phyloP scores from a whole-genome alignment of 2,797 vertebrate genomes.

The Apogon hyalosoma region DNA sequence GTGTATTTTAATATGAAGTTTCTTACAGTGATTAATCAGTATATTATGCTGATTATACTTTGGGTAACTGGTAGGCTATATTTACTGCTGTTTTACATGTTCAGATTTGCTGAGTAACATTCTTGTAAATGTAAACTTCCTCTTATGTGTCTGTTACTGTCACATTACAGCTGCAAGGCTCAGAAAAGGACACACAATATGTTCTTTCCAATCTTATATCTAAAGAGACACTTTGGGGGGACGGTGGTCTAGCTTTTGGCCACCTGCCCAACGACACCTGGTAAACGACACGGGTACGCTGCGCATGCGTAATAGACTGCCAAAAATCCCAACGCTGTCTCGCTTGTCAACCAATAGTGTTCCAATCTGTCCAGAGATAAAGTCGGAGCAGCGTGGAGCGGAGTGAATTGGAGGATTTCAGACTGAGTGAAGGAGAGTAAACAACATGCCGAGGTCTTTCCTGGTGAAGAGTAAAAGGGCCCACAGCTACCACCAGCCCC shows the following conservation, averaged over 20 bases:
- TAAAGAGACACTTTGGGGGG: conserved; percentile 8
- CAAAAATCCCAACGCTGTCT: conserved; percentile 71
- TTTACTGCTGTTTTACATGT: too few relatives aligned
- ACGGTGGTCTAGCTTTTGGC: conserved; percentile 42
- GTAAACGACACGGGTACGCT: conserved; percentile 76
- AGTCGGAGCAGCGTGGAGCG: conserved; percentile 65
- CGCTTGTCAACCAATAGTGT: conserved; percentile 77
- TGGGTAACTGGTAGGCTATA: too few relatives aligned
- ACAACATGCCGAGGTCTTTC: conserved; percentile 94
- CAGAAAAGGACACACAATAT: conserved; percentile 21
- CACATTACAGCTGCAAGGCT: not conserved
- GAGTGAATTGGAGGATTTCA: conserved; percentile 51
- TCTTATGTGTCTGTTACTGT: conserved; percentile 14
- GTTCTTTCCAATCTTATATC: conserved; percentile 28
- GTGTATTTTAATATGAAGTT: too few relatives aligned
- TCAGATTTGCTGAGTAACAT: too few relatives aligned
- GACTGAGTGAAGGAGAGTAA: conserved; percentile 18
- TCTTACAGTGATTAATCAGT: too few relatives aligned
- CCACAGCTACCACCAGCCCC: conserved; percentile 96
- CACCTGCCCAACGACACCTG: conserved; percentile 86
- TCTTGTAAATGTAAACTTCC: conserved; percentile 18
- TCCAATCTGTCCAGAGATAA: conserved; percentile 82
- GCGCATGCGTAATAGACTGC: conserved; percentile 84
- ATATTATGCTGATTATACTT: too few relatives aligned
- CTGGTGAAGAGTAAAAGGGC: conserved; percentile 98